These are phyloP conservation scores for Sarcophaga variegata DNA, from an alignment of 2,888 invertebrate species.

Conservation along the genomic window DNA sequence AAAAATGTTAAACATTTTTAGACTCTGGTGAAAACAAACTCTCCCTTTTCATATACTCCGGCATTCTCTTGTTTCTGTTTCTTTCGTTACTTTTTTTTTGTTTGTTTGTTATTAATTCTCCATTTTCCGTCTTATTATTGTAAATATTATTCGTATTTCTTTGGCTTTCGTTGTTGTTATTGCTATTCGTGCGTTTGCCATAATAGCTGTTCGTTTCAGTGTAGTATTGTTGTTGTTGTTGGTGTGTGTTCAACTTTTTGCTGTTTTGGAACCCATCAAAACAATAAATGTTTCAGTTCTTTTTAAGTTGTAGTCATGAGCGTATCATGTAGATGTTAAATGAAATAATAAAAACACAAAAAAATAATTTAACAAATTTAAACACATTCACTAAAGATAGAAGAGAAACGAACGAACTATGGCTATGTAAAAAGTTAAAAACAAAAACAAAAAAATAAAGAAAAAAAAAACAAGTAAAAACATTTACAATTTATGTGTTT, in stretches of 20 bases:
- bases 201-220: slow-evolving; percentile 43
- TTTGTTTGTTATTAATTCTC: slow-evolving; percentile 14
- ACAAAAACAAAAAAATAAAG: slow-evolving; percentile 18
- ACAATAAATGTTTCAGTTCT: slow-evolving; percentile 67
- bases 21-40: slow-evolving; percentile 31
- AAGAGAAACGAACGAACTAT: slow-evolving; percentile 28
- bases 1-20: background rate
- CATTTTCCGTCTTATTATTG: slow-evolving; percentile 8
- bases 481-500: slow-evolving; percentile 33
- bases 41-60: slow-evolving; percentile 50
- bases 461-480: slow-evolving; percentile 2
- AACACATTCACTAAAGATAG: background rate
- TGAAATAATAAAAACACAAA: background rate
- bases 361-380: slow-evolving; percentile 1
- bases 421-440: slow-evolving; percentile 32
- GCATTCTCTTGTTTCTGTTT: slow-evolving; percentile 45
- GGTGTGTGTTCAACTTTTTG: slow-evolving; percentile 48
- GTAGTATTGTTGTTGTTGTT: slow-evolving; percentile 40
- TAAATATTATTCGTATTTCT: slow-evolving; percentile 25
- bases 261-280: slow-evolving; percentile 62
- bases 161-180: slow-evolving; percentile 37
- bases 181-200: slow-evolving; percentile 31
- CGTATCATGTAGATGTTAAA: slow-evolving; percentile 59
- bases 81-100: slow-evolving; percentile 9
- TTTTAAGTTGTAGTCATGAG: slow-evolving; percentile 69